A percentile compares a stretch with the other conserved stretches of the same genome.
phyloP scores from a whole-genome alignment of 2,113 vertebrate genomes.

The Delphinus delphis region DNA sequence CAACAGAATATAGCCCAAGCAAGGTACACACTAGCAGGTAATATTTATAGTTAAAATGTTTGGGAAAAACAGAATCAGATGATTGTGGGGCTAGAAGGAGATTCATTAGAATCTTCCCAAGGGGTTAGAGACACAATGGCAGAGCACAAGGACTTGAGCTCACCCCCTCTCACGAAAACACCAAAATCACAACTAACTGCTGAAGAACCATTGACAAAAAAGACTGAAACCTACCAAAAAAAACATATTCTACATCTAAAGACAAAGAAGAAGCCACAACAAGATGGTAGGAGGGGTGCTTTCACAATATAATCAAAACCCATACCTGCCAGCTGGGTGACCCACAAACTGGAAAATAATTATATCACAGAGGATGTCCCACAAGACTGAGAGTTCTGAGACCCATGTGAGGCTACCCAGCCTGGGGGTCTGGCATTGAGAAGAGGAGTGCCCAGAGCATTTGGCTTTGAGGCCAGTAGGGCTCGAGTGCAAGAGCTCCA shows the following conservation, averaged over 20 bases:
- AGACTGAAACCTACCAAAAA: background rate
- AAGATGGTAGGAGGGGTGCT: background rate
- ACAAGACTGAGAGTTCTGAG: background rate
- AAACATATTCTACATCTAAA: background rate
- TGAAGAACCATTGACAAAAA: background rate
- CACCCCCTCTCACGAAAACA: background rate
- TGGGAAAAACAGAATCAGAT: background rate
- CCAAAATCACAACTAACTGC: background rate
- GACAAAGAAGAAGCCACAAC: background rate
- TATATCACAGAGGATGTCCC: background rate
- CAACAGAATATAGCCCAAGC: background rate
- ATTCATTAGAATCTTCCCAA: background rate
- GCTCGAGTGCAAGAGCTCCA: background rate
- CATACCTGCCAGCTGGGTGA: background rate
- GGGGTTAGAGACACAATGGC: background rate
- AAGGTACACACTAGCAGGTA: background rate
- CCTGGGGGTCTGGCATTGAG: background rate
- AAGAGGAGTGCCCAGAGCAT: background rate
- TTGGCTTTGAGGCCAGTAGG: background rate
- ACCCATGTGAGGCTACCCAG: background rate
- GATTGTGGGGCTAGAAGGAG: background rate
- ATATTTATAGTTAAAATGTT: conserved; percentile 16
- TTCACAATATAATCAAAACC: background rate
- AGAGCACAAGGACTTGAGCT: background rate
- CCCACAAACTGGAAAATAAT: background rate